A percentile compares a stretch with the other conserved stretches of the same genome.
Evolutionary conservation across 2,888 invertebrate genomes (phyloP).

Genomic region (Norana najaformis): DNA sequence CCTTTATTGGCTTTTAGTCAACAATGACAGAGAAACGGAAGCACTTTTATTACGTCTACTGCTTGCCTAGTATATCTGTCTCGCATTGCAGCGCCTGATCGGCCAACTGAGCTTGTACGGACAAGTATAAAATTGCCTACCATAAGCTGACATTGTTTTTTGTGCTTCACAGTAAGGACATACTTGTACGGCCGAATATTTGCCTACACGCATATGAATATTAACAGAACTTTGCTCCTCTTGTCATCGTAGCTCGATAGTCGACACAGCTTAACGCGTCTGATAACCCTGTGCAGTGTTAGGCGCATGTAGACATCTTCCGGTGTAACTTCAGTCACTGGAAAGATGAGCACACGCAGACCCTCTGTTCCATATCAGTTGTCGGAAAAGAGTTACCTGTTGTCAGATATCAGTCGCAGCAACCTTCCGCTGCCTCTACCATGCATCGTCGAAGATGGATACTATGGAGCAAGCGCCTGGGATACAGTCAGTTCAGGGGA

Average conservation of each 20-base stretch:
- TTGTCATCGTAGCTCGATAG: not conserved
- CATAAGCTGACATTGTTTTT: not conserved
- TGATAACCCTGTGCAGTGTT: not conserved
- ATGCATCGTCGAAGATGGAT: not conserved
- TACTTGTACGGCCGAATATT: not conserved
- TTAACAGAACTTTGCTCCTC: not conserved
- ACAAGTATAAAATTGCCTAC: not conserved
- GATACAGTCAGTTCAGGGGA: constrained; percentile 14
- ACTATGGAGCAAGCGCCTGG: not conserved
- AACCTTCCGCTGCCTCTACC: not conserved
- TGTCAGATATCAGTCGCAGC: not conserved
- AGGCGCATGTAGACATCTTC: no score
- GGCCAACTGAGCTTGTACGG: not conserved
- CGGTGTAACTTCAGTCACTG: not conserved
- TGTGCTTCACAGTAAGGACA: not conserved
- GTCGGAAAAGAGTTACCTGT: not conserved
- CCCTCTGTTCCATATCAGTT: not conserved
- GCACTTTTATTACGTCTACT: no score
- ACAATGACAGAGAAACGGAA: no score
- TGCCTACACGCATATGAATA: not conserved
- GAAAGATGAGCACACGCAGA: not conserved
- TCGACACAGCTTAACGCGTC: not conserved
- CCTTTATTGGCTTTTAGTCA: no score
- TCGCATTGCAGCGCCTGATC: no score
- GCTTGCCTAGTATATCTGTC: no score